Base-by-base conservation (phyloP, 2,113 vertebrate genomes). In the Mungos mungo region DNA sequence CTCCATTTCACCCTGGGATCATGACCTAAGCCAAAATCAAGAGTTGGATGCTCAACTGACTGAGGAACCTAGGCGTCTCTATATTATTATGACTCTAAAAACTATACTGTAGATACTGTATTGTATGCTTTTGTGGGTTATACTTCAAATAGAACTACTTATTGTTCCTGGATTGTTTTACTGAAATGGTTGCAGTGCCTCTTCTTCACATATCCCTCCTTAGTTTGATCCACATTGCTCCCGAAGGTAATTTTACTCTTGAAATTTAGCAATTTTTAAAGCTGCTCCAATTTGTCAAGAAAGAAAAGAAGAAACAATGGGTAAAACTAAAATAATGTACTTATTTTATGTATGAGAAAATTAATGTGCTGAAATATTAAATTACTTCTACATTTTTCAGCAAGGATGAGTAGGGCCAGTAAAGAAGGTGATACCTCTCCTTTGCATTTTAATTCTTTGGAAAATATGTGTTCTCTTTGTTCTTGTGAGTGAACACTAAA, bases 251-350 rank as follows among this genome's bases (percentile, higher is more conserved):
- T 66, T 81, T 95, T 50, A 82, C 11, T 31, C 85, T 88, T 74
- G 15, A 95, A 95, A 92, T 89, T 60, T 74, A 87, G 33, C 45
- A n/a, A 31, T 45, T 71, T 80, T 74, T 27, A 94, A 91, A 90
- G 66, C 45, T 68, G 4, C 29, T 80, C 50, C 18, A 65, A 21
- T 29, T 77, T 83, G 82, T 18, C 23, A 95, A 86, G 41, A 68
- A 96, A 93, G 18, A 71, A 41, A 82, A 45, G 11, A 68, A 33
- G 3, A 60, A 71, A 72, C 89, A 57, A 57, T 31, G 57, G 27
- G 1, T 66, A n/a, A 85, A 93, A 76, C 13, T 66, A 47, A 72
- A 65, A 50, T 3, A 2, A 45, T 63, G 27, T 45, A 72, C 19
- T 9, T 25, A 65, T 81, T 80, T 90, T 91, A 23, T 69, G 33